A percentile compares a stretch with the other conserved stretches of the same genome.
Conservation (phyloP, 2,888 invertebrate species). For the Thyatira batis region DNA sequence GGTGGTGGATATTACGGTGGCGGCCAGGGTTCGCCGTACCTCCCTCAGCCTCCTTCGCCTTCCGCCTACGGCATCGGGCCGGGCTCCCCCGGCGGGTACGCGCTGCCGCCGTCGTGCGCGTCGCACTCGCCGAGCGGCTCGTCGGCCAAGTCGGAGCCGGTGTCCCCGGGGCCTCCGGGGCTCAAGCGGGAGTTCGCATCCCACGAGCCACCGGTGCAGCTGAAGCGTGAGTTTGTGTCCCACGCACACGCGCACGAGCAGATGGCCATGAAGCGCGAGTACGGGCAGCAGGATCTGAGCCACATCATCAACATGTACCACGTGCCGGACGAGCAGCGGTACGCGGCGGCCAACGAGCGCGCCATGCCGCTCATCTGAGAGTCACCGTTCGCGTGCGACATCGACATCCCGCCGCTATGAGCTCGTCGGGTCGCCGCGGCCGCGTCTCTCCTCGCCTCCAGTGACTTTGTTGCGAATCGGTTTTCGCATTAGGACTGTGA, state of each 20-base stretch:
- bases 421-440: constrained; percentile 77
- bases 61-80: constrained; percentile 85
- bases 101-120: constrained; percentile 86
- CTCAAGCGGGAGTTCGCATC: constrained; percentile 78
- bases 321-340: constrained; percentile 85
- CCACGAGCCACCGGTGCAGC: constrained; percentile 77
- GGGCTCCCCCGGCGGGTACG: constrained; percentile 84
- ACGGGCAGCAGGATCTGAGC: constrained; percentile 84
- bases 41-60: constrained; percentile 87
- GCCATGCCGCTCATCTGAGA: constrained; percentile 85
- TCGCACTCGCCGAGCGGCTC: constrained; percentile 93
- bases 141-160: constrained; percentile 94
- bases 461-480: constrained; percentile 66
- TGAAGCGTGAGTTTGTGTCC: constrained; percentile 80
- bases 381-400: constrained; percentile 85
- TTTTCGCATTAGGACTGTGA: constrained; percentile 70
- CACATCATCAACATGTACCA: constrained; percentile 87
- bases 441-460: constrained; percentile 42
- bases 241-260: constrained; percentile 74
- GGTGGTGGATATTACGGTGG: constrained; percentile 89
- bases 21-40: constrained; percentile 89
- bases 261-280: constrained; percentile 87
- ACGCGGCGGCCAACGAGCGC: constrained; percentile 82
- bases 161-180: constrained; percentile 88
- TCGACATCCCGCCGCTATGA: constrained; percentile 85